phyloP scores from a whole-genome alignment of 2,113 vertebrate genomes.

The Raphicerus campestris region DNA sequence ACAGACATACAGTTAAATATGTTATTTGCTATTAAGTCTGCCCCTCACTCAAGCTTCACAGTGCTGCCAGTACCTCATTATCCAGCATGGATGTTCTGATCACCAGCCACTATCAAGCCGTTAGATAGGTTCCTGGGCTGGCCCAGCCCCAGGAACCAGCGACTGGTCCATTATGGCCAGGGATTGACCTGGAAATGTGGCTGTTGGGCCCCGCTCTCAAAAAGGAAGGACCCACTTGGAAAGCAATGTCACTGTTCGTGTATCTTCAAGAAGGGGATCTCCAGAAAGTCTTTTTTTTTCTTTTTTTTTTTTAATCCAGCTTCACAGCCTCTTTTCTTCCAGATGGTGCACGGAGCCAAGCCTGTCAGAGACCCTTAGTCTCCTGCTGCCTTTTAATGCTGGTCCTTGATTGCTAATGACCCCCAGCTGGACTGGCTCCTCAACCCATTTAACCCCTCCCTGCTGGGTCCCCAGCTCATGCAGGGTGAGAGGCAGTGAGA shows the following conservation, averaged over 20 bases:
- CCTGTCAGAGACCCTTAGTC: constrained; percentile 72
- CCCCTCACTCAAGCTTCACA: background rate
- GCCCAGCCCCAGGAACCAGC: background rate
- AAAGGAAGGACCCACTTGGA: background rate
- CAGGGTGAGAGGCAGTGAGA: constrained; percentile 46
- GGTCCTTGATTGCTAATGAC: constrained; percentile 74
- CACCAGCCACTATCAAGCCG: background rate
- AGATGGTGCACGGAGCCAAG: constrained; percentile 69
- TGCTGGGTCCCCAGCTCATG: constrained; percentile 56
- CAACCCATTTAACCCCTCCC: constrained; percentile 72
- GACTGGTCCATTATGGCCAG: background rate
- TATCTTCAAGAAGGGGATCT: background rate
- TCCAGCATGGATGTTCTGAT: background rate
- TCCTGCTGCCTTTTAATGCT: constrained; percentile 73
- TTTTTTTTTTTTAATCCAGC: background rate
- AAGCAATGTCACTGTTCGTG: background rate
- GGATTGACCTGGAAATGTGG: background rate
- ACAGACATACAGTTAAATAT: background rate
- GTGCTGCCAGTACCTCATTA: background rate
- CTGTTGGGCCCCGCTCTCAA: background rate
- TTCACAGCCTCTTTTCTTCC: constrained; percentile 56
- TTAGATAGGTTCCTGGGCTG: background rate
- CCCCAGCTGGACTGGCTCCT: constrained; percentile 64
- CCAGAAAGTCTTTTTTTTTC: background rate
- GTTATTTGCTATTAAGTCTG: background rate